Conservation (phyloP, 2,888 invertebrate species). For the Cantharis rufa region DNA sequence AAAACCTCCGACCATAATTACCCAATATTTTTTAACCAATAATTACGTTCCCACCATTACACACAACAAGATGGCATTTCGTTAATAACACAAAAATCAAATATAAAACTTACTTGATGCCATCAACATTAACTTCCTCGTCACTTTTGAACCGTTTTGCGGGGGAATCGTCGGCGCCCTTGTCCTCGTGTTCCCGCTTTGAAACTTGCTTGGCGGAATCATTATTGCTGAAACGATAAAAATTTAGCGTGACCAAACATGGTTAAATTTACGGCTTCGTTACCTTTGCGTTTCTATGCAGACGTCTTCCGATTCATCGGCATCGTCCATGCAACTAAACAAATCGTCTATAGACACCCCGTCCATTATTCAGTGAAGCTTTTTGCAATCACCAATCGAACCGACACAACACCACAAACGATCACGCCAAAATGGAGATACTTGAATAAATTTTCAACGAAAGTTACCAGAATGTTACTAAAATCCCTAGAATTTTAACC, state of each 20-base stretch:
- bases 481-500: neutral
- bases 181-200: slow-evolving; percentile 42
- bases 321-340: slow-evolving; percentile 53
- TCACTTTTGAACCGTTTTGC: slow-evolving; percentile 47
- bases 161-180: slow-evolving; percentile 30
- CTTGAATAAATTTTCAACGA: neutral
- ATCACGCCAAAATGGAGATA: neutral
- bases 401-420: neutral
- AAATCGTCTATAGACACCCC: slow-evolving; percentile 50
- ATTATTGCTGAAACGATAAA: slow-evolving; percentile 36
- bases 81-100: neutral
- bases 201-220: slow-evolving; percentile 40
- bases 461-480: neutral
- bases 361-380: neutral
- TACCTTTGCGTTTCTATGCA: slow-evolving; percentile 4
- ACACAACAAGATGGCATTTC: neutral
- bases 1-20: neutral
- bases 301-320: slow-evolving; percentile 26
- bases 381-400: neutral
- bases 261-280: slow-evolving; percentile 27
- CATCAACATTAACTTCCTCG: slow-evolving; percentile 46
- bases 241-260: slow-evolving; percentile 28
- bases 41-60: neutral
- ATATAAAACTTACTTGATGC: slow-evolving; percentile 49
- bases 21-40: neutral